phyloP scores from a whole-genome alignment of 2,797 vertebrate genomes.

The Sternotherus odoratus region DNA sequence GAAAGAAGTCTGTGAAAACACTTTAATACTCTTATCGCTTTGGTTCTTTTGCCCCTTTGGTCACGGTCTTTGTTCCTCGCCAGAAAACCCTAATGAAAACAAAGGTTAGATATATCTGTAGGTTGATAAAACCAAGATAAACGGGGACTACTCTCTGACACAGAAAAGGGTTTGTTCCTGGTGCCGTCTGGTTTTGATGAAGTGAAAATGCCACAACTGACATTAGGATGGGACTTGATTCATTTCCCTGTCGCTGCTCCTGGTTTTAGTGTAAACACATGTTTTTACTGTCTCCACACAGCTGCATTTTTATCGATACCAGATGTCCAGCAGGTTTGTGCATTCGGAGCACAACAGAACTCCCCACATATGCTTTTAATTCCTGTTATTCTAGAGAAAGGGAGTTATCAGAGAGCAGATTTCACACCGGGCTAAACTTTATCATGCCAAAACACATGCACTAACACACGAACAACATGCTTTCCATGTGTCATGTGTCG shows the following conservation, averaged over 20 bases:
- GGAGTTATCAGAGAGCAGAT: slow-evolving; percentile 59
- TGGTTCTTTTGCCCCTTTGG: slow-evolving; percentile 71
- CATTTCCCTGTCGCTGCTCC: slow-evolving; percentile 83
- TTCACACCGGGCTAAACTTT: slow-evolving; percentile 57
- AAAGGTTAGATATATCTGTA: slow-evolving; percentile 72
- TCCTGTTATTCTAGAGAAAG: slow-evolving; percentile 60
- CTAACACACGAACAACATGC: slow-evolving; percentile 27
- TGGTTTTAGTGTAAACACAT: slow-evolving; percentile 83
- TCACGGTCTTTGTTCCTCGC: slow-evolving; percentile 71
- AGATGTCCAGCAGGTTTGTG: slow-evolving; percentile 86
- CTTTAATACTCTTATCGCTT: slow-evolving; percentile 71
- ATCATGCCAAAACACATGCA: slow-evolving; percentile 51
- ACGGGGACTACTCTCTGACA: slow-evolving; percentile 42
- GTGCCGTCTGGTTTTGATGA: slow-evolving; percentile 76
- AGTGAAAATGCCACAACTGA: slow-evolving; percentile 86
- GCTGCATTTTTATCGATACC: slow-evolving; percentile 86
- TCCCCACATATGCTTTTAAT: slow-evolving; percentile 79
- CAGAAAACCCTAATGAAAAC: slow-evolving; percentile 74
- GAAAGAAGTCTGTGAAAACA: slow-evolving; percentile 67
- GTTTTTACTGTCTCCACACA: slow-evolving; percentile 85
- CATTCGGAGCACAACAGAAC: slow-evolving; percentile 54
- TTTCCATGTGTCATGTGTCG: slow-evolving; percentile 44
- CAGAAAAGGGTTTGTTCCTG: slow-evolving; percentile 69
- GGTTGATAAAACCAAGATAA: slow-evolving; percentile 72
- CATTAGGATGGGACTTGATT: slow-evolving; percentile 83